Percentiles rank a stretch among this genome's conserved stretches.
Conservation (phyloP, 2,888 invertebrate genomes). For the Dryobota labecula region DNA sequence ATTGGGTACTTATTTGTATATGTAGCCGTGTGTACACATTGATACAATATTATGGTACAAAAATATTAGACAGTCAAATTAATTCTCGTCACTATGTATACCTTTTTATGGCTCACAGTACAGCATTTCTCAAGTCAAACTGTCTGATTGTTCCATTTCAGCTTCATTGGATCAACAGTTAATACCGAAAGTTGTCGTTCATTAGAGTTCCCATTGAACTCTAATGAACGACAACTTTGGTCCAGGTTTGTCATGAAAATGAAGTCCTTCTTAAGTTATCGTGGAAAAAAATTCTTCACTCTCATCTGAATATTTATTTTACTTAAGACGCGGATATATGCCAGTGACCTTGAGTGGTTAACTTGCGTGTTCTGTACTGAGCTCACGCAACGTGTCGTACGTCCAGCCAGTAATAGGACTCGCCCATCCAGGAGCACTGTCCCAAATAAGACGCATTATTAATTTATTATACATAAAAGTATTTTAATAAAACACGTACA, state of each 20-base stretch:
- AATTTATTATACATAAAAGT: too few species aligned
- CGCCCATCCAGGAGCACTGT: too few species aligned
- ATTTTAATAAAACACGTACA: too few species aligned
- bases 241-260: slow-evolving; percentile 22
- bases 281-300: background rate
- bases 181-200: too few species aligned
- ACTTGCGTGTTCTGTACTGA: too few species aligned
- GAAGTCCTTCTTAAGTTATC: slow-evolving; percentile 26
- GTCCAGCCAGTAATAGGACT: too few species aligned
- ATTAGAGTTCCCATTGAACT: too few species aligned
- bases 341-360: too few species aligned
- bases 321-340: too few species aligned
- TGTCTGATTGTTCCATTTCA: slow-evolving; percentile 36
- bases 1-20: background rate
- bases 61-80: background rate
- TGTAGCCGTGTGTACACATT: too few species aligned
- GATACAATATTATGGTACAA: background rate
- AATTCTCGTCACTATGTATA: background rate
- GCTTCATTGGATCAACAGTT: slow-evolving; percentile 29
- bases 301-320: slow-evolving; percentile 17
- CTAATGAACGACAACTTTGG: slow-evolving; percentile 45
- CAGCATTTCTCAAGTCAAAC: slow-evolving; percentile 35
- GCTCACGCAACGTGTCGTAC: too few species aligned
- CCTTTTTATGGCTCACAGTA: slow-evolving; percentile 9
- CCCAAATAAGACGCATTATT: too few species aligned